Conservation (phyloP, 1,140 invertebrate species). For the Paralvinella palmiformis region DNA sequence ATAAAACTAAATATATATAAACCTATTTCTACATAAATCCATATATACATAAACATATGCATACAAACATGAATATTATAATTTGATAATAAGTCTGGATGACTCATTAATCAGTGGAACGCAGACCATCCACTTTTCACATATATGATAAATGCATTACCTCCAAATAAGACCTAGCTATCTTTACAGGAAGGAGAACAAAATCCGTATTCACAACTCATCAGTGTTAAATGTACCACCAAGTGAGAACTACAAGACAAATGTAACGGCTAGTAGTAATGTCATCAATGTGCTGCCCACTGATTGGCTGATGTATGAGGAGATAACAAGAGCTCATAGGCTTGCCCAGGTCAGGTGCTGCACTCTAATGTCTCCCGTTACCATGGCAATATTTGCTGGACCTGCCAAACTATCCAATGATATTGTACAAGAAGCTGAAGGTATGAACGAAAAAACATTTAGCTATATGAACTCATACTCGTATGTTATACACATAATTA, state of each 20-base stretch:
- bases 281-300: conserved; percentile 58
- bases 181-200: conserved; percentile 61
- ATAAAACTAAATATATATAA: too few relatives aligned
- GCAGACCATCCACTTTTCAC: too few relatives aligned
- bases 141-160: neutral
- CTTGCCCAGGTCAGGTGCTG: conserved; percentile 61
- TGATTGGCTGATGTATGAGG: conserved; percentile 81
- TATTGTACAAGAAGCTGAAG: conserved; percentile 55
- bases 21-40: too few relatives aligned
- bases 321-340: conserved; percentile 62
- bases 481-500: too few relatives aligned
- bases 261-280: conserved; percentile 43
- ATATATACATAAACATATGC: too few relatives aligned
- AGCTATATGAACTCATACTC: conserved; percentile 9
- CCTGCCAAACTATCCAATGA: conserved; percentile 62
- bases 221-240: conserved; percentile 59
- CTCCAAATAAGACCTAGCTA: neutral
- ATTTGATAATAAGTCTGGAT: too few relatives aligned
- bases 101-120: too few relatives aligned
- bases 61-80: too few relatives aligned
- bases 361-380: conserved; percentile 71
- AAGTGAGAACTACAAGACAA: conserved; percentile 36
- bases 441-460: too few relatives aligned
- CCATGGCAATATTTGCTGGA: conserved; percentile 72
- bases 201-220: conserved; percentile 67